A percentile compares a stretch with the other conserved stretches of the same genome.
These are phyloP conservation scores for Amiota minor DNA, from an alignment of 2,888 invertebrate species.

Conservation along the genomic window DNA sequence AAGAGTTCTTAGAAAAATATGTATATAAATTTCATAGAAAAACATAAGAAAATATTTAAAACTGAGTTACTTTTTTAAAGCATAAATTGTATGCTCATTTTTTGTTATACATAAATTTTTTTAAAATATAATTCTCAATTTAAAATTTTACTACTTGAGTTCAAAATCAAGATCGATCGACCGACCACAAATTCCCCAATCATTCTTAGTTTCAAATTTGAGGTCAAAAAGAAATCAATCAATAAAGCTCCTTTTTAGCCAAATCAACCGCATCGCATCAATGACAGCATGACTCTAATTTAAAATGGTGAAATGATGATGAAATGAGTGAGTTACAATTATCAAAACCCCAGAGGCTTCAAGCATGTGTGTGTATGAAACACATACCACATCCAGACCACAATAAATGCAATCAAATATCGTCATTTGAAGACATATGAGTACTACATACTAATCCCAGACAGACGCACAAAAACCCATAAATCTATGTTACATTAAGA, in stretches of 20 bases:
- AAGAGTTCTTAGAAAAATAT: no score
- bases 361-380: neutral
- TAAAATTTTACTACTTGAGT: no score
- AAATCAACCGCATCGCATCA: slow-evolving; percentile 6
- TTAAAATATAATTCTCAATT: no score
- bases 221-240: slow-evolving; percentile 15
- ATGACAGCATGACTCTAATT: neutral
- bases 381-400: neutral
- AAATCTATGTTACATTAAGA: neutral
- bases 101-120: no score
- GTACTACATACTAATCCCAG: neutral
- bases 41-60: no score
- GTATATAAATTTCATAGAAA: no score
- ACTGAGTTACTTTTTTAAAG: no score
- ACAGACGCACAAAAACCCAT: neutral
- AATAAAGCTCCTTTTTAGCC: neutral
- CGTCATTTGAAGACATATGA: neutral
- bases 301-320: neutral
- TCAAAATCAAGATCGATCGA: no score
- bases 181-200: neutral
- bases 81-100: no score
- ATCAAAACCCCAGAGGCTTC: neutral
- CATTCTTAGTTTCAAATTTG: neutral
- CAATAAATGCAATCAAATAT: slow-evolving; percentile 25
- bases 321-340: slow-evolving; percentile 6